A percentile compares a stretch with the other conserved stretches of the same genome.
phyloP scores from a whole-genome alignment of 1,140 invertebrate genomes.

The Lucilia cuprina region DNA sequence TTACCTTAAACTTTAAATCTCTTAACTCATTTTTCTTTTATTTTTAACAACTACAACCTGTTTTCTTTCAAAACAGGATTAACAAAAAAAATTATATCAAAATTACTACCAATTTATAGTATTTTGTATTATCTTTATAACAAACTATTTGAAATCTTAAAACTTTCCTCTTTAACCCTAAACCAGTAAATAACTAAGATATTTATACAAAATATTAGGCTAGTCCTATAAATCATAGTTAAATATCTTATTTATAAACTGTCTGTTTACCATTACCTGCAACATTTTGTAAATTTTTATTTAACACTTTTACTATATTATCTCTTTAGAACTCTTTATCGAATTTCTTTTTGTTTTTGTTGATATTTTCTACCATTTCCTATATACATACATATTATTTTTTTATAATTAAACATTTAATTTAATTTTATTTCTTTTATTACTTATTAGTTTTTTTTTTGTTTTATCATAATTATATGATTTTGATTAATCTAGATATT shows the following conservation, averaged over 20 bases:
- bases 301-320: neutral
- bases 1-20: neutral
- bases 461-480: conserved; percentile 8
- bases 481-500: neutral
- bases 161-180: too few relatives aligned
- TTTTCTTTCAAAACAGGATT: too few relatives aligned
- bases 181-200: too few relatives aligned
- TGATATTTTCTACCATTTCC: neutral
- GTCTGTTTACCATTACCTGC: neutral
- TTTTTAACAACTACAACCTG: neutral
- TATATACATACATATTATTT: neutral
- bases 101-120: too few relatives aligned
- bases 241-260: neutral
- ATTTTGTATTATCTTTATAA: too few relatives aligned
- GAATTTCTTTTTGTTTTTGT: conserved; percentile 1
- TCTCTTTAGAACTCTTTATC: neutral
- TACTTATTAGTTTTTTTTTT: neutral
- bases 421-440: neutral
- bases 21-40: neutral
- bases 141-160: too few relatives aligned
- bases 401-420: neutral
- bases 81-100: too few relatives aligned
- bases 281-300: neutral
- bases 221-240: neutral
- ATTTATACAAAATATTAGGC: neutral